A percentile compares a stretch with the other conserved stretches of the same genome.
phyloP scores from a whole-genome alignment of 2,113 vertebrate genomes.

The Trematocara macrostoma region DNA sequence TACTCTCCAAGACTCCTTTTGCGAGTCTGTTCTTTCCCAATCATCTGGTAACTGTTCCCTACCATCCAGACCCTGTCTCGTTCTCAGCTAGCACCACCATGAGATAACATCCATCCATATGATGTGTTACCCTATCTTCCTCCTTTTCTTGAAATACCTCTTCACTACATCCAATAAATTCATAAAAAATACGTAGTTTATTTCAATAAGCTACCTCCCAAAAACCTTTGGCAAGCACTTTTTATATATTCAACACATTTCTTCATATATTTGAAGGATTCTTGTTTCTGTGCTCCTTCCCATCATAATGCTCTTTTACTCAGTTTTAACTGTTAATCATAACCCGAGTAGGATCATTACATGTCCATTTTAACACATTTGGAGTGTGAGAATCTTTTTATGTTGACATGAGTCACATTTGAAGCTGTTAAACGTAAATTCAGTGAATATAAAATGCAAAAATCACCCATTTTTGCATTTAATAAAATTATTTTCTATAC shows the following conservation, averaged over 20 bases:
- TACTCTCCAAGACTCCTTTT: not conserved
- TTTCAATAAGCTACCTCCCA: not conserved
- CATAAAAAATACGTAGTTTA: not conserved
- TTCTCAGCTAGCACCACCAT: not conserved
- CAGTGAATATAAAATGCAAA: not conserved
- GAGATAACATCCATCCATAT: not conserved
- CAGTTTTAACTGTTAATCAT: not conserved
- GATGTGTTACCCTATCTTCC: not conserved
- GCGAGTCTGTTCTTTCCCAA: not conserved
- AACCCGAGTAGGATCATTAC: not conserved
- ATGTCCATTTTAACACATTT: not conserved
- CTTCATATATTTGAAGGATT: not conserved
- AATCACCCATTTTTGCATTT: not conserved
- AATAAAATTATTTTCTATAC: not conserved
- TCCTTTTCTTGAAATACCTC: not conserved
- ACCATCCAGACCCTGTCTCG: not conserved
- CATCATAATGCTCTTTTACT: not conserved
- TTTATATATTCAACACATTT: not conserved
- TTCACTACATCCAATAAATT: not conserved
- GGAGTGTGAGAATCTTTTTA: not conserved
- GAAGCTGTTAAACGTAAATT: not conserved
- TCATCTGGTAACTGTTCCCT: not conserved
- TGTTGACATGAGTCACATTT: not conserved
- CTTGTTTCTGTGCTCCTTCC: not conserved
- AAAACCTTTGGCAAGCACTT: not conserved